Conservation (phyloP, 2,113 vertebrate species). For the Notarius lentiginosus region DNA sequence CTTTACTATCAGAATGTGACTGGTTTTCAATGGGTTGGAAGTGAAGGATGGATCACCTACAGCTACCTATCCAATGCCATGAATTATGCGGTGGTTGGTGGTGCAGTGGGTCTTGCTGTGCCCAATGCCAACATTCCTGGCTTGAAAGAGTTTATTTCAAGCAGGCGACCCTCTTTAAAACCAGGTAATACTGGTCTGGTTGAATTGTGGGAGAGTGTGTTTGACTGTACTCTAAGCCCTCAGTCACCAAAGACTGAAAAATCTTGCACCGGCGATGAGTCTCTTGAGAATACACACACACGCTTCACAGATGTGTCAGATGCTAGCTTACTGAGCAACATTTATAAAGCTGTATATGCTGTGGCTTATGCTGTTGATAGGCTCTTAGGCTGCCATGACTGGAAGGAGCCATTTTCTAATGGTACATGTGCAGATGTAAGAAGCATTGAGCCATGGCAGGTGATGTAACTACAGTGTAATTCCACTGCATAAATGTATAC, state of each 20-base stretch:
- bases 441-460: constrained; percentile 72
- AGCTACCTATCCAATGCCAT: constrained; percentile 66
- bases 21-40: constrained; percentile 77
- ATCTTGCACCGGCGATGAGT: constrained; percentile 69
- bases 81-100: constrained; percentile 72
- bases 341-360: constrained; percentile 76
- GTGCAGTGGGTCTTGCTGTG: constrained; percentile 72
- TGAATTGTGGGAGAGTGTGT: constrained; percentile 73
- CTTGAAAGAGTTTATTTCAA: constrained; percentile 67
- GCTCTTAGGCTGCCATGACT: constrained; percentile 65
- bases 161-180: constrained; percentile 63
- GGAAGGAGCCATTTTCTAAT: constrained; percentile 68
- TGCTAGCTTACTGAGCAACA: constrained; percentile 71
- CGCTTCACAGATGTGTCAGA: constrained; percentile 74
- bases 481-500: background rate
- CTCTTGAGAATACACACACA: constrained; percentile 60
- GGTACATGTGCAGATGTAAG: constrained; percentile 65
- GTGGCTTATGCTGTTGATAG: constrained; percentile 69
- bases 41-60: constrained; percentile 77
- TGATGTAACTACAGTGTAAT: constrained; percentile 34
- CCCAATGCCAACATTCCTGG: constrained; percentile 71
- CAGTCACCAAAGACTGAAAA: constrained; percentile 29
- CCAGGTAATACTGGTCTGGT: constrained; percentile 65
- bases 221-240: constrained; percentile 64
- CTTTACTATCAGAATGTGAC: constrained; percentile 72